Percentiles rank a stretch among this genome's conserved stretches.
Evolutionary conservation across 1,140 invertebrate species (phyloP).

Genomic region (Trigoniulus corallinus): DNA sequence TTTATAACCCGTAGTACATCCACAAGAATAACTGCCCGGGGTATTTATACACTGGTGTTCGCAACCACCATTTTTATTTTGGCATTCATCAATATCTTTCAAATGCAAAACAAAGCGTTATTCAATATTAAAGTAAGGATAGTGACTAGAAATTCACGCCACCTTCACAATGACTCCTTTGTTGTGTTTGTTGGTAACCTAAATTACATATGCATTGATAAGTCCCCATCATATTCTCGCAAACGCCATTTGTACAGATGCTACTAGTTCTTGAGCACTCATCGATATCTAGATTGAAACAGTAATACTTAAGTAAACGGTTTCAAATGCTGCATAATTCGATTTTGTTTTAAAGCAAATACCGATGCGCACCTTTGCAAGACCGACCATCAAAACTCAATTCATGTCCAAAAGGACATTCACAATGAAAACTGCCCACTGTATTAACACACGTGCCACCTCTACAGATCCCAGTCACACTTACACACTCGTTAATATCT

Average conservation of each 20-base stretch:
- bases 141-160: conserved; percentile 8
- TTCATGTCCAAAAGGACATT: conserved; percentile 50
- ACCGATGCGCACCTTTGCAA: conserved; percentile 37
- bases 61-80: conserved; percentile 40
- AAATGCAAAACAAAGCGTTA: conserved; percentile 7
- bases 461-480: conserved; percentile 45
- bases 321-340: neutral
- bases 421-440: conserved; percentile 47
- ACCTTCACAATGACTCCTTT: conserved; percentile 42
- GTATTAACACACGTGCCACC: conserved; percentile 48
- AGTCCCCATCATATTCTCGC: conserved; percentile 70
- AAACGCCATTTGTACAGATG: conserved; percentile 67
- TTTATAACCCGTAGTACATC: conserved; percentile 24
- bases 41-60: conserved; percentile 43
- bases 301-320: neutral
- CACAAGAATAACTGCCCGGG: conserved; percentile 30
- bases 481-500: conserved; percentile 70
- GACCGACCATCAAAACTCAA: conserved; percentile 40
- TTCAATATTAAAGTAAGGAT: conserved; percentile 16
- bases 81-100: conserved; percentile 48
- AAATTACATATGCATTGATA: conserved; percentile 74
- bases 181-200: conserved; percentile 48
- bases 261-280: conserved; percentile 60
- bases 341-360: no score
- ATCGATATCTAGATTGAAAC: conserved; percentile 32